phyloP scores from a whole-genome alignment of 2,113 vertebrate genomes.

The Ptilonorhynchus violaceus region DNA sequence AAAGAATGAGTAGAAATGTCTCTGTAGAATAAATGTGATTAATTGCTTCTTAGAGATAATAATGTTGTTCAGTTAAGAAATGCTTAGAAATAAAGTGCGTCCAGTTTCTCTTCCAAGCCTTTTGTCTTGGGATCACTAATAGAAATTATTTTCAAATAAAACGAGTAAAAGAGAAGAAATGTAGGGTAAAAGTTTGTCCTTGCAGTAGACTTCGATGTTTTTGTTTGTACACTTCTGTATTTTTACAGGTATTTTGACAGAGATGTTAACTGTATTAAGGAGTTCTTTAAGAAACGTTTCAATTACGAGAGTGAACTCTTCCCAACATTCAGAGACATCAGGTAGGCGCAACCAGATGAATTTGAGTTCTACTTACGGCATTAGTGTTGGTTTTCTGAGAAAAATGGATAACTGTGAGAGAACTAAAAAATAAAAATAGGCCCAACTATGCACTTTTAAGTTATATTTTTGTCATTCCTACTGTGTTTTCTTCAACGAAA shows the following conservation, averaged over 20 bases:
- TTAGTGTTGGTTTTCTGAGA: not conserved
- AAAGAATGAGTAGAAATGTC: not conserved
- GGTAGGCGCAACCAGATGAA: conserved; percentile 68
- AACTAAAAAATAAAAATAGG: not conserved
- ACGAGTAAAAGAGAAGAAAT: not conserved
- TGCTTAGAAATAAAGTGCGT: not conserved
- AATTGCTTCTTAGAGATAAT: not conserved
- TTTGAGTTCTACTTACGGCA: not conserved
- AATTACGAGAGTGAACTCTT: conserved; percentile 93
- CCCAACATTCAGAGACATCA: conserved; percentile 88
- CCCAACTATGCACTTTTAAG: not conserved
- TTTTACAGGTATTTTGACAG: conserved; percentile 92
- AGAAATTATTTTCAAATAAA: not conserved
- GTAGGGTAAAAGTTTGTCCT: not conserved
- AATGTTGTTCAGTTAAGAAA: not conserved
- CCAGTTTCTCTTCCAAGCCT: not conserved
- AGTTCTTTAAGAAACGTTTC: conserved; percentile 90
- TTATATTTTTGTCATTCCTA: not conserved
- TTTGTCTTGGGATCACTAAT: not conserved
- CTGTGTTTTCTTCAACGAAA: not conserved
- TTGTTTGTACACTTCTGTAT: not conserved
- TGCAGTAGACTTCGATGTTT: not conserved
- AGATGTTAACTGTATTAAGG: conserved; percentile 91
- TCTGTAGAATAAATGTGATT: not conserved
- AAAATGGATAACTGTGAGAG: not conserved